phyloP scores from a whole-genome alignment of 2,888 invertebrate species.

The Craniophora ligustri region DNA sequence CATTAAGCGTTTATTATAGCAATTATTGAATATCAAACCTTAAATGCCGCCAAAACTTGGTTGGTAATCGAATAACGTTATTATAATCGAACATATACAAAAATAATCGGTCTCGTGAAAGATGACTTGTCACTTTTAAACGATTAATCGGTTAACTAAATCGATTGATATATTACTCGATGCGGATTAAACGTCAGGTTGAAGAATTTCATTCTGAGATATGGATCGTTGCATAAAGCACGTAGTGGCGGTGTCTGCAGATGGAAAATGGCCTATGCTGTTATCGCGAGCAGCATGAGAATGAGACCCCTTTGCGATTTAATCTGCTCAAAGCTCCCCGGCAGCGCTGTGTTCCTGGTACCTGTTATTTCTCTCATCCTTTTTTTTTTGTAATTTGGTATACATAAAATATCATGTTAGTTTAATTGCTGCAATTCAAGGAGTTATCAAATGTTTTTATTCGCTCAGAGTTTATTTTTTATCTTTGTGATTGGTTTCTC shows the following conservation, averaged over 20 bases:
- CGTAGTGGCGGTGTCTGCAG: slow-evolving; percentile 56
- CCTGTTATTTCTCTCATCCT: slow-evolving; percentile 44
- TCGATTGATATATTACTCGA: slow-evolving; percentile 38
- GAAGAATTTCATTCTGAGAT: slow-evolving; percentile 54
- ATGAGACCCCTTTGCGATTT: slow-evolving; percentile 75
- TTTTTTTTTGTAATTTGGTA: slow-evolving; percentile 5
- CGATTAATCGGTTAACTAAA: slow-evolving; percentile 38
- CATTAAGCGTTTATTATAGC: slow-evolving; percentile 2
- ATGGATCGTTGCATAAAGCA: slow-evolving; percentile 55
- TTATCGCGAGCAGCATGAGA: slow-evolving; percentile 70
- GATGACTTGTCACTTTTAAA: slow-evolving; percentile 13
- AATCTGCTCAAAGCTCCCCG: slow-evolving; percentile 71
- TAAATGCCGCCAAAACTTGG: background rate
- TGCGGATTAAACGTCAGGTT: slow-evolving; percentile 44
- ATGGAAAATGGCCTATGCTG: slow-evolving; percentile 65
- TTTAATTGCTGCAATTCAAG: slow-evolving; percentile 5
- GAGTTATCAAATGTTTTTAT: too few species aligned
- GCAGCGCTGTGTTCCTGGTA: slow-evolving; percentile 65
- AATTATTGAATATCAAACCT: slow-evolving; percentile 7
- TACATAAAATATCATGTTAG: too few species aligned
- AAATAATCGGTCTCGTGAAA: background rate
- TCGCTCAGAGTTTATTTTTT: too few species aligned
- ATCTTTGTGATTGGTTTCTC: too few species aligned
- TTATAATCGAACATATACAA: background rate
- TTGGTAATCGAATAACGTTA: background rate